These are phyloP conservation scores for Drosophila stalkeri DNA, from an alignment of 2,888 invertebrate species.

Conservation along the genomic window DNA sequence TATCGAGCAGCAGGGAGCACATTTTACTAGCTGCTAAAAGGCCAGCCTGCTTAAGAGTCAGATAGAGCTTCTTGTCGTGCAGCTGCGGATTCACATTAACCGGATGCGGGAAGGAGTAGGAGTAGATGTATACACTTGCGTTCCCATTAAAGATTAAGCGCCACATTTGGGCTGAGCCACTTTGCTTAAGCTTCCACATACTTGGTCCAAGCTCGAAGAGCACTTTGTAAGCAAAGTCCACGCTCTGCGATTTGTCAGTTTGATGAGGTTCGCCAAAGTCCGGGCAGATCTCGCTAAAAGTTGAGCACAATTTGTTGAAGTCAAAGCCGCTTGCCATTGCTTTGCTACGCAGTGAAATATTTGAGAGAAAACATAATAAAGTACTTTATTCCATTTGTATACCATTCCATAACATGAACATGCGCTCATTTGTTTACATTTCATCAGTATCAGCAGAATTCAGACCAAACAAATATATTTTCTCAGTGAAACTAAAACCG, in stretches of 20 bases:
- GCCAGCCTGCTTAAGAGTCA: constrained; percentile 62
- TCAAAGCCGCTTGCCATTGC: constrained; percentile 30
- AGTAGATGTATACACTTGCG: constrained; percentile 44
- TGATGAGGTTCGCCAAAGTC: constrained; percentile 39
- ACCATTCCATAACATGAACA: not conserved
- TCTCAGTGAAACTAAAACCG: not conserved
- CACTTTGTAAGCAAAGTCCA: constrained; percentile 60
- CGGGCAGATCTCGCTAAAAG: constrained; percentile 53
- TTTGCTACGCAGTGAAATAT: constrained; percentile 10
- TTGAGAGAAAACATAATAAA: not conserved
- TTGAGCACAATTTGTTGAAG: constrained; percentile 32
- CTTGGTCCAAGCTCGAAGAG: constrained; percentile 55
- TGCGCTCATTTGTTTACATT: not conserved
- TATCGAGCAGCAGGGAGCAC: constrained; percentile 32
- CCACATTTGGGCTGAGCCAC: constrained; percentile 54
- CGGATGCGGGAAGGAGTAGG: constrained; percentile 43
- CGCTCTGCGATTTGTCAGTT: constrained; percentile 31
- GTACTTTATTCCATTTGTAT: not conserved
- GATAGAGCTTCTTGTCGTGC: constrained; percentile 48
- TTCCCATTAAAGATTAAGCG: constrained; percentile 43
- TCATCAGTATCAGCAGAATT: not conserved
- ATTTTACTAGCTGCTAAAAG: constrained; percentile 50
- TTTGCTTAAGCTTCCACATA: constrained; percentile 53
- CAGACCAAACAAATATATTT: constrained; percentile 3
- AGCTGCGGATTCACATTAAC: constrained; percentile 58